phyloP scores from a whole-genome alignment of 1,140 invertebrate genomes.

The Sogatella furcifera region DNA sequence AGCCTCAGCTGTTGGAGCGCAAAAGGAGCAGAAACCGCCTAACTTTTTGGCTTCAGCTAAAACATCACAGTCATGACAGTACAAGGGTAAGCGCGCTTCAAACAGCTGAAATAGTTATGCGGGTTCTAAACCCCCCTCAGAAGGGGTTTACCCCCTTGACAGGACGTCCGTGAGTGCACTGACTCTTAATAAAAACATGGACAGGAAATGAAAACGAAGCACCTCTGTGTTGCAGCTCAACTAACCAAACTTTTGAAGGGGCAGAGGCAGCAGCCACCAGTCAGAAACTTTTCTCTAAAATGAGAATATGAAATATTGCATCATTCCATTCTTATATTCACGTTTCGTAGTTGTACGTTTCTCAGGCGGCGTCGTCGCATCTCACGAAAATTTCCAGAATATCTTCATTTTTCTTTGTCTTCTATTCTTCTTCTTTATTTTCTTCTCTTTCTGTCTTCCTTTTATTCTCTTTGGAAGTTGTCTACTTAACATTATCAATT shows the following conservation, averaged over 20 bases:
- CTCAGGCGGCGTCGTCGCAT: not conserved
- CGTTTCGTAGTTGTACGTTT: not conserved
- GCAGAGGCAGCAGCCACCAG: not conserved
- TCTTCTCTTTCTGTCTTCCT: not conserved
- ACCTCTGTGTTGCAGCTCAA: not conserved
- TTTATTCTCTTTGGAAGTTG: not conserved
- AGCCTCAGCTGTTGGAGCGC: too few relatives aligned
- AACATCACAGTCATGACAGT: too few relatives aligned
- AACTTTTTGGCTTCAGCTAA: too few relatives aligned
- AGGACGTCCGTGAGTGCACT: not conserved
- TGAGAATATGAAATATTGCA: not conserved
- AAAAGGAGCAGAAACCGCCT: too few relatives aligned
- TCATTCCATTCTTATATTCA: not conserved
- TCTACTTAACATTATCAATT: too few relatives aligned
- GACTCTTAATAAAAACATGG: constrained; percentile 4
- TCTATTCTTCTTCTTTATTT: not conserved
- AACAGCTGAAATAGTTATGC: too few relatives aligned
- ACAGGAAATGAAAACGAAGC: constrained; percentile 6
- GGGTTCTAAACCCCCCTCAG: too few relatives aligned
- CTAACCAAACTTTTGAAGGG: not conserved
- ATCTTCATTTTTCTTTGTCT: not conserved
- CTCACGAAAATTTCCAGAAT: too few relatives aligned
- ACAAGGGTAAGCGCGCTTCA: too few relatives aligned
- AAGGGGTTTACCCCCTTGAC: too few relatives aligned
- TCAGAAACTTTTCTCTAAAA: constrained; percentile 1